Percentiles rank a stretch among this genome's conserved stretches.
These are phyloP conservation scores for Harpagus bidentatus DNA, from an alignment of 2,113 vertebrate species.

Conservation along the genomic window DNA sequence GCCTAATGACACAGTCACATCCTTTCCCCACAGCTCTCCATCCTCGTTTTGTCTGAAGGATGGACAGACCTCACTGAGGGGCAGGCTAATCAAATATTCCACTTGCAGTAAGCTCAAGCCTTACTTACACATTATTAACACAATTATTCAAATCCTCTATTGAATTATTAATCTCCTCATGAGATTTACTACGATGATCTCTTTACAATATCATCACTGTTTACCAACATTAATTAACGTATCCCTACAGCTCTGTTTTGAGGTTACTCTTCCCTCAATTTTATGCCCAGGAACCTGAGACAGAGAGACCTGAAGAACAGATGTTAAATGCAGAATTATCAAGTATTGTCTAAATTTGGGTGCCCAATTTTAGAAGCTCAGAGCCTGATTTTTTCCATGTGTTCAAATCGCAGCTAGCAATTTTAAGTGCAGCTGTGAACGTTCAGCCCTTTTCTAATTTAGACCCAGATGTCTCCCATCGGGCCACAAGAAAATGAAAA, in stretches of 20 bases:
- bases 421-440: conserved; percentile 34
- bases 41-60: not conserved
- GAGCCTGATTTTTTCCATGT: not conserved
- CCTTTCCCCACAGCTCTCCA: not conserved
- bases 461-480: not conserved
- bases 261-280: not conserved
- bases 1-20: not conserved
- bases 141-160: not conserved
- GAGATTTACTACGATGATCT: not conserved
- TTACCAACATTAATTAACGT: not conserved
- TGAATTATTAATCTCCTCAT: not conserved
- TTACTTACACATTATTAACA: not conserved
- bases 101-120: not conserved
- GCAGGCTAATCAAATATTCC: not conserved
- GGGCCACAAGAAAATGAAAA: conserved; percentile 16
- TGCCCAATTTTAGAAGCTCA: not conserved
- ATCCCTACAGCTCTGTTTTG: not conserved
- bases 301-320: not conserved
- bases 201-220: not conserved
- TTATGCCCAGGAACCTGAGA: not conserved
- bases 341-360: not conserved
- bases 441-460: conserved; percentile 10
- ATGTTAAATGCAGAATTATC: not conserved
- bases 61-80: not conserved
- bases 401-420: not conserved